A percentile compares a stretch with the other conserved stretches of the same genome.
These are phyloP conservation scores for Bombus waltoni DNA, from an alignment of 1,140 invertebrate genomes.

Conservation along the genomic window DNA sequence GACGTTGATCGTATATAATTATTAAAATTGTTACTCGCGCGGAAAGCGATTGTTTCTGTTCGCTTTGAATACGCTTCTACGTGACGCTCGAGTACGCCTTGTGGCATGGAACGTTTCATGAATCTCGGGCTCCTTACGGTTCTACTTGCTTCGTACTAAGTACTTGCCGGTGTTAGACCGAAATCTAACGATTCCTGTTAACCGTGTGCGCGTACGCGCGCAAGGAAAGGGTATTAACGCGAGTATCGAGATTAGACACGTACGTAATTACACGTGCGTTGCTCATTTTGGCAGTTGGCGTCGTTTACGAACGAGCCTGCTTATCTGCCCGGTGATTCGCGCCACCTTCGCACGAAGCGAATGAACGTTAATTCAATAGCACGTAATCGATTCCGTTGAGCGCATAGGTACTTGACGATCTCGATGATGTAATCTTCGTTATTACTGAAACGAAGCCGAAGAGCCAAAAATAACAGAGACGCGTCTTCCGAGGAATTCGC, in stretches of 20 bases:
- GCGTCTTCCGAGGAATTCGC: not conserved
- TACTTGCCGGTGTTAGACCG: conserved; percentile 16
- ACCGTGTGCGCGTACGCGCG: not conserved
- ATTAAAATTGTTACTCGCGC: no score
- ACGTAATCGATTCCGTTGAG: no score
- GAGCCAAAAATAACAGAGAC: not conserved
- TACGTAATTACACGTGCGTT: conserved; percentile 39
- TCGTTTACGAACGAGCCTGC: not conserved
- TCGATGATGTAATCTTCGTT: no score
- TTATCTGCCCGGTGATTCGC: conserved; percentile 6
- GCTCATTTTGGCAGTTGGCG: conserved; percentile 20
- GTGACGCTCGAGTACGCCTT: not conserved
- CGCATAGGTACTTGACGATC: no score
- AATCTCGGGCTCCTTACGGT: not conserved
- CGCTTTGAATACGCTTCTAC: no score
- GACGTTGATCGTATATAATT: not conserved
- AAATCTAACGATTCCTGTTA: no score
- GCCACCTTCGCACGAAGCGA: not conserved
- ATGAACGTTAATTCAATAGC: not conserved
- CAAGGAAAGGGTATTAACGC: conserved; percentile 12
- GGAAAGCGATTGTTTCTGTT: no score
- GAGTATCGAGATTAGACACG: conserved; percentile 7
- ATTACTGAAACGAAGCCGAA: not conserved
- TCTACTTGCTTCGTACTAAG: not conserved
- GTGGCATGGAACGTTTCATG: not conserved